Base-by-base conservation (phyloP, 2,888 invertebrate genomes). In the Abscondita cerata region DNA sequence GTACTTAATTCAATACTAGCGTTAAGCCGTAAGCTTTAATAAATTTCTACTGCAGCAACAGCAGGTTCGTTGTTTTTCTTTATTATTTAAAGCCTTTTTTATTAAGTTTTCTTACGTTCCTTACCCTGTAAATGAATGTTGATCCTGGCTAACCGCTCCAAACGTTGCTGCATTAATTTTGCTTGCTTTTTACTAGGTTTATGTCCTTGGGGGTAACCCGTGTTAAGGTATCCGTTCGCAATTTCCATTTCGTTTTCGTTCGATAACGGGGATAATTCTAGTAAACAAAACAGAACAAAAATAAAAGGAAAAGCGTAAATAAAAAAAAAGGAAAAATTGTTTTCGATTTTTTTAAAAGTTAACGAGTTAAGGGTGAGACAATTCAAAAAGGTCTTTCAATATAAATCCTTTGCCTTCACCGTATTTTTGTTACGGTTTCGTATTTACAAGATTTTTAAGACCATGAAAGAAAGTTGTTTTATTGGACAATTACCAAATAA, bases 91-190 rank as follows among this genome's bases (percentile, higher is more conserved):
- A 56, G 40, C 25, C 33, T 56, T 50, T 58, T 52, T 36, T 6
- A 18, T 44, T 18, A 44, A 38, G 33, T 47, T 47, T 56, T 33
- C 15, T 5, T 18, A 38, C 52, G 47, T 52, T 60, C 72, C 88
- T 85, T 89, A 93, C 93, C 92, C 82, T 91, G 90, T 74, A 90
- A 85, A 82, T 93, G 92, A 75, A 91, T 90, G 85, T 91, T 91
- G 83, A 90, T 87, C 84, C 89, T 89, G 73, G 89, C 87, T 73
- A 90, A 81, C 82, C 89, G 89, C 78, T 92, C 91, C 78, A 90
- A 83, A 71, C 88, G 87, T 76, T 90, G 87, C 68, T 88, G 87
- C 73, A 87, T 86, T 73, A 88, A 82, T 79, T 87, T 88, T 66
- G 87, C 84, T 75, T 88, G 87, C 76, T 89, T 89, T 83, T 89